Base-by-base conservation (phyloP, 2,113 vertebrate genomes). In the Sapajus apella region DNA sequence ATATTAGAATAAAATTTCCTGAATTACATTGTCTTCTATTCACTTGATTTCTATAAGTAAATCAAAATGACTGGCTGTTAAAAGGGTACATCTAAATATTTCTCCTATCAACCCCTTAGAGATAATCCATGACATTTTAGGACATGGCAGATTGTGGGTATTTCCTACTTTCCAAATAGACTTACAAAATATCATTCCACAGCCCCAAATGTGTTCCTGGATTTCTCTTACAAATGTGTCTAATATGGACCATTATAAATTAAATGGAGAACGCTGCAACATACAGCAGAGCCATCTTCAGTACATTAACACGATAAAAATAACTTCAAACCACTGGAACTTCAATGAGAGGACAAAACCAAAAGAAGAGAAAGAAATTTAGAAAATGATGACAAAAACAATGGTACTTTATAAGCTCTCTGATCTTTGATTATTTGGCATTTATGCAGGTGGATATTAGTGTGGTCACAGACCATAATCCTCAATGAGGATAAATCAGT, bases 41-140 rank as follows among this genome's bases (percentile, higher is more conserved):
- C 92, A 96, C 93, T 98, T 98, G 97, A 98, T 98, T 98, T 87
- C 97, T 97, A 97, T 94, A 97, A 97, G 97, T 96, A 98, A 98
- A 96, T 97, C 96, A 97, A 95, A 97, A 94, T 86, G 96, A 92
- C 64, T 97, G 95, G 43, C 97, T 98, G 86, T 97, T 97, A 97
- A 98, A 64, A 86, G 94, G 98, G 98, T 97, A 97, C 97, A 98
- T 96, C 96, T 91, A 96, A 93, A 93, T 96, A 92, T 94, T 97
- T 95, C 85, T 93, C 55, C 25, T 87, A 84, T 80, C 58, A 94
- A 50, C 27, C 27, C 52, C 90, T 92, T 66, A 82, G 40, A 87
- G 58, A 96, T 47, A 96, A 97, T 88, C 85, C 94, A 87, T 95
- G 70, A 86, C 16, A 80, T 90, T 92, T 95, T 92, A 95, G 66